Percentiles rank a stretch among this genome's conserved stretches.
Conservation (phyloP, 2,113 vertebrate species). For the Seriola aureovittata region DNA sequence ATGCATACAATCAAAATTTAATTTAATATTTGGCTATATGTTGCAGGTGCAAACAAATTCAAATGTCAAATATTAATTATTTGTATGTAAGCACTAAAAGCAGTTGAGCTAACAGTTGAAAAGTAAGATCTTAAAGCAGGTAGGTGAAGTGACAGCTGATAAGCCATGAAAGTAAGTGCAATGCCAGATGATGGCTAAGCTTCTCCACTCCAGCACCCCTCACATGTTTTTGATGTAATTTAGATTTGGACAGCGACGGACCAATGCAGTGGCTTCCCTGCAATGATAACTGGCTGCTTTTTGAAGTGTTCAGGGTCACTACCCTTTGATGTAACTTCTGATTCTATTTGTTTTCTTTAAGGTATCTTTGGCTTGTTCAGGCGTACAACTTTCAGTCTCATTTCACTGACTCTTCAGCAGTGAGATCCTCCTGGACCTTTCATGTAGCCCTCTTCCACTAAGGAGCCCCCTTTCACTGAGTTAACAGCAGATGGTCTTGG, state of each 20-base stretch:
- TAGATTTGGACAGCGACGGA: not conserved
- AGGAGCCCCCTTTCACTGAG: slow-evolving; percentile 7
- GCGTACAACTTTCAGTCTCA: not conserved
- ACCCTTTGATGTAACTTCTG: slow-evolving; percentile 5
- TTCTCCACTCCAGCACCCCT: not conserved
- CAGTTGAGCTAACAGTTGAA: not conserved
- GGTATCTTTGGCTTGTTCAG: not conserved
- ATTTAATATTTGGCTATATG: not conserved
- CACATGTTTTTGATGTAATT: not conserved
- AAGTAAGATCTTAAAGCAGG: not conserved
- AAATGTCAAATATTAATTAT: not conserved
- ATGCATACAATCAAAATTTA: not conserved
- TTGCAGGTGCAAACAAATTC: not conserved
- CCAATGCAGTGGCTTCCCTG: not conserved
- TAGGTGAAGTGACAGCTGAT: not conserved
- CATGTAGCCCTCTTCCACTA: slow-evolving; percentile 18
- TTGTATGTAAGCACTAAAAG: not conserved
- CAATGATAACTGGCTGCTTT: slow-evolving; percentile 6
- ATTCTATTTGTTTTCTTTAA: not conserved
- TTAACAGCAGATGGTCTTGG: slow-evolving; percentile 16
- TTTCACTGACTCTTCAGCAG: not conserved
- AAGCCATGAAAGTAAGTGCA: not conserved
- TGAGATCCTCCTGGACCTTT: not conserved
- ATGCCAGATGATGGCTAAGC: not conserved
- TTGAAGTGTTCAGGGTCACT: slow-evolving; percentile 8